These are phyloP conservation scores for Microctonus aethiopoides DNA, from an alignment of 2,888 invertebrate genomes.

Conservation along the genomic window DNA sequence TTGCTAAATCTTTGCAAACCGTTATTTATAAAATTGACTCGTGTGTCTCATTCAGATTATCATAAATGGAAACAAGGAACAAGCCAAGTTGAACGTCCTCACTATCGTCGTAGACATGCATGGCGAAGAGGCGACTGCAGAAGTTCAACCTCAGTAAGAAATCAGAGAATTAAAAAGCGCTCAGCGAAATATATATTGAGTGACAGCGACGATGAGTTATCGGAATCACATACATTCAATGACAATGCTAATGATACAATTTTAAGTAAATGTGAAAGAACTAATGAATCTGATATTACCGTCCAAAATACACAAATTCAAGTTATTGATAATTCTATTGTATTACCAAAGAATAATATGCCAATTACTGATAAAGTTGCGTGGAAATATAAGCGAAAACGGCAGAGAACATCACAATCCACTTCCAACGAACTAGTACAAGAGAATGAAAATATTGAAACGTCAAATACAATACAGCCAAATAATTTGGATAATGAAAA, in stretches of 20 bases:
- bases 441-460: background rate
- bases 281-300: background rate
- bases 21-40: constrained; percentile 30
- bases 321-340: background rate
- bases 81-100: background rate
- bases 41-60: constrained; percentile 22
- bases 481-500: background rate
- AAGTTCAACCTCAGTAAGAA: background rate
- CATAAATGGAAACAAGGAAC: constrained; percentile 32
- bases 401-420: background rate
- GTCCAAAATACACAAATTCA: background rate
- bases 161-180: background rate
- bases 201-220: background rate
- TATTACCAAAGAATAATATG: constrained; percentile 4
- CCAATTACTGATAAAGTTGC: background rate
- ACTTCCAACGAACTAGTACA: background rate
- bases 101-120: background rate
- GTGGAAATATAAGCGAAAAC: constrained; percentile 10
- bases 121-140: background rate
- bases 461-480: background rate
- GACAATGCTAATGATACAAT: background rate
- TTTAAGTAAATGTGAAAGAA: background rate
- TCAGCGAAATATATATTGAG: background rate
- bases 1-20: constrained; percentile 31
- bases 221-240: background rate